Evolutionary conservation across 2,797 vertebrate genomes (phyloP), one percentile per base, ranked within the genome.

Genomic region (Tadarida brasiliensis): DNA sequence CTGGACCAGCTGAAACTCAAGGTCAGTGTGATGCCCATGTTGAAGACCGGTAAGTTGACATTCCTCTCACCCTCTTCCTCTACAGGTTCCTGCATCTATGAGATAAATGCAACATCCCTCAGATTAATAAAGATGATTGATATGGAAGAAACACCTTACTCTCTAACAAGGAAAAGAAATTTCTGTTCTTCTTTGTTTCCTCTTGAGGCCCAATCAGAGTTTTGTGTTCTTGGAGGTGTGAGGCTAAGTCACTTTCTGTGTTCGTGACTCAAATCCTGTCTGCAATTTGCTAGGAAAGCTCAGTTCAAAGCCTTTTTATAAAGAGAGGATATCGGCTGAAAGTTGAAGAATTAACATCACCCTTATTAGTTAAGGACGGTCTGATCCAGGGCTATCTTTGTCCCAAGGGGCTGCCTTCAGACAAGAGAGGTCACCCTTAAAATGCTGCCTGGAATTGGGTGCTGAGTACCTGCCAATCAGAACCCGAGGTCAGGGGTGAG

Each of bases 1-100:
- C 30, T 86, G 68, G 80, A 95, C 65, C 77, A 96, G 63, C 71
- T 59, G 20, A 78, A 94, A 96, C 51, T 95, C 87, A 54, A 90
- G 74, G 59, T 51, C 67, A n/a, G 7, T 26, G 26, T 12, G 12
- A 24, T 16, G 63, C 28, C 47, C 17, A 49, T 91, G 35, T 19
- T 49, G 57, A 86, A 70, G 87, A 71, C 49, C 24, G 7, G 2
- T 20, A 56, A 47, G 10, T 26, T 47, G 22, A 39, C 39, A 19
- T 49, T 39, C 16, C 16, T 44, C 22, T 74, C n/a, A 20, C 30
- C 15, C 39, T 54, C 82, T 85, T 94, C 49, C 44, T 56, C 63
- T 28, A n/a, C 22, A 76, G 19, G 22, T 44, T 16, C 30, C 49
- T 67, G 22, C 10, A 8, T 39, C 74, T 56, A 47, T 9, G 8